Conservation (phyloP, 2,888 invertebrate species). For the Temnothorax ravouxi region DNA sequence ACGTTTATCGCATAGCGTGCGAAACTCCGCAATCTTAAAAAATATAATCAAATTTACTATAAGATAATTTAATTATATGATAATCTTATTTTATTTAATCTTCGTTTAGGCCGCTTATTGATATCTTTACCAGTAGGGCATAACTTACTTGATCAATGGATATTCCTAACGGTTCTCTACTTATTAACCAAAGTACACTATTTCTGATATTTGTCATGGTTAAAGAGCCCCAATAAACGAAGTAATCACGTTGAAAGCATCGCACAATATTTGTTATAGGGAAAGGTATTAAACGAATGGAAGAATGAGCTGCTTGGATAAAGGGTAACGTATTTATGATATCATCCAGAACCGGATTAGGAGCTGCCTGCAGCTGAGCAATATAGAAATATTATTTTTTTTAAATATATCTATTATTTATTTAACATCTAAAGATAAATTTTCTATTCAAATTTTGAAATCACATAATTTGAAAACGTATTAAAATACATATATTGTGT, state of each 20-base stretch:
- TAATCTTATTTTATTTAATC: conserved; percentile 8
- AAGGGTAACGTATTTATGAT: conserved; percentile 87
- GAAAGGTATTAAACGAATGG: conserved; percentile 87
- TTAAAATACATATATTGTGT: neutral
- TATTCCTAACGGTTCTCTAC: conserved; percentile 88
- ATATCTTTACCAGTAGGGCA: neutral
- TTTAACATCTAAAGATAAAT: neutral
- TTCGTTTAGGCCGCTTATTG: neutral
- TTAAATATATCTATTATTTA: neutral
- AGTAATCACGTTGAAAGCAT: conserved; percentile 89
- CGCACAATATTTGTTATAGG: conserved; percentile 87
- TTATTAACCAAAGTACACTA: conserved; percentile 89
- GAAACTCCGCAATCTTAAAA: conserved; percentile 88
- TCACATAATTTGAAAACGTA: neutral
- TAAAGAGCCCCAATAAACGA: conserved; percentile 89
- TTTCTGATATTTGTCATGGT: conserved; percentile 86
- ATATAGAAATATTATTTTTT: conserved; percentile 52
- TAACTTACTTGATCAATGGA: conserved; percentile 88
- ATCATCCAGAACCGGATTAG: conserved; percentile 86
- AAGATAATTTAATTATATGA: neutral
- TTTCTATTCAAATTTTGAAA: neutral
- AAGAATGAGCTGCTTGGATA: conserved; percentile 87
- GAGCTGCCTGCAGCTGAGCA: conserved; percentile 87
- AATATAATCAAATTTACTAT: neutral
- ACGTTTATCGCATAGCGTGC: conserved; percentile 87